Evolutionary conservation across 1,140 invertebrate genomes (phyloP).

Genomic region (Tetragnatha versicolor): DNA sequence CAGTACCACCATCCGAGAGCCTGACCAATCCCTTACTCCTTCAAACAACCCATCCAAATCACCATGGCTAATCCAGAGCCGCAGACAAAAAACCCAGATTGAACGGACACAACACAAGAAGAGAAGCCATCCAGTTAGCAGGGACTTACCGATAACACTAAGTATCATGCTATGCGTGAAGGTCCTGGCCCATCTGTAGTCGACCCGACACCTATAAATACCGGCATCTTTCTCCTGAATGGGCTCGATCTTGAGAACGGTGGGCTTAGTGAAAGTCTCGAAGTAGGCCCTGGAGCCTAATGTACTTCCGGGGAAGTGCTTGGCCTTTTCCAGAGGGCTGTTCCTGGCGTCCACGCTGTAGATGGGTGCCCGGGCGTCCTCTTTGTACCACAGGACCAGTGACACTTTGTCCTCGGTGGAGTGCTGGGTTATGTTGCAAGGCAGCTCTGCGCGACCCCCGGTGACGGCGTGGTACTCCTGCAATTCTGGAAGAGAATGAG

Average conservation of each 20-base stretch:
- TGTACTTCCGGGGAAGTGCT: constrained; percentile 55
- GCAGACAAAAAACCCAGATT: no score
- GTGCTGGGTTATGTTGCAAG: constrained; percentile 80
- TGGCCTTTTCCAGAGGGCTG: constrained; percentile 52
- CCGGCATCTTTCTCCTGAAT: constrained; percentile 85
- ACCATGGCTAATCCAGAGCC: no score
- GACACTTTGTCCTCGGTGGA: constrained; percentile 82
- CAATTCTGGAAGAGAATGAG: constrained; percentile 28
- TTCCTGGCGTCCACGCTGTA: constrained; percentile 70
- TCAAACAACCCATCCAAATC: no score
- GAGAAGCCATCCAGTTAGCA: neutral
- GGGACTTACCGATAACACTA: constrained; percentile 78
- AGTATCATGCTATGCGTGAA: constrained; percentile 80
- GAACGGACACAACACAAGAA: neutral
- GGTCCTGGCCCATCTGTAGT: constrained; percentile 81
- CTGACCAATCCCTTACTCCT: no score
- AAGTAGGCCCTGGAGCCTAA: constrained; percentile 56
- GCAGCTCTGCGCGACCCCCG: constrained; percentile 77
- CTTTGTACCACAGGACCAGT: constrained; percentile 89
- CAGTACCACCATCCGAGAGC: no score
- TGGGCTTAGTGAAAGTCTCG: constrained; percentile 56
- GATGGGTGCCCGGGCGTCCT: constrained; percentile 81
- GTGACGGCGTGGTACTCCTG: constrained; percentile 70
- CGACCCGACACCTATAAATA: constrained; percentile 75
- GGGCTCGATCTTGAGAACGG: constrained; percentile 78